These are phyloP conservation scores for Amphipoea lucens DNA, from an alignment of 2,888 invertebrate species.

Conservation along the genomic window DNA sequence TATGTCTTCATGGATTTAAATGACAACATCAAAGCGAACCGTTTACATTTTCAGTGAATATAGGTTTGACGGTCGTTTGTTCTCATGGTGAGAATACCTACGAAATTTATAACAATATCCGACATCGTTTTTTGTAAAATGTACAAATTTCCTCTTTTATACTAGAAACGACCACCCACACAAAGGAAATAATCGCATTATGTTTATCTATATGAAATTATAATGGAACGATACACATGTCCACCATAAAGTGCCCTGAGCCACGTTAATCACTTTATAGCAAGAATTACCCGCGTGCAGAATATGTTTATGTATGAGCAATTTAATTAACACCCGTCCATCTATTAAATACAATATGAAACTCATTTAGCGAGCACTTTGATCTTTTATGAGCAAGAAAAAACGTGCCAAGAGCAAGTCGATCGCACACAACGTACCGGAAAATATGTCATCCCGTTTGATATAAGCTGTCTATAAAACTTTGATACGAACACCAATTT, in stretches of 20 bases:
- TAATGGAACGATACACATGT: neutral
- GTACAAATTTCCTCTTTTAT: neutral
- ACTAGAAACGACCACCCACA: neutral
- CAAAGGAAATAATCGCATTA: neutral
- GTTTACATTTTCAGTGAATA: conserved; percentile 18
- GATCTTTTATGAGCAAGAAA: conserved; percentile 53
- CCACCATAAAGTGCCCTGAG: neutral
- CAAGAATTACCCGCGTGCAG: neutral
- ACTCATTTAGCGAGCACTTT: conserved; percentile 46
- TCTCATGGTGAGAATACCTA: neutral
- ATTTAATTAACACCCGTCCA: conserved; percentile 37
- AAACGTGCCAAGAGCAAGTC: conserved; percentile 61
- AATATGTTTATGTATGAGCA: conserved; percentile 26
- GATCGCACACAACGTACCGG: conserved; percentile 2
- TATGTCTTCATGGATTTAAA: conserved; percentile 16
- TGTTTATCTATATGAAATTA: conserved; percentile 16
- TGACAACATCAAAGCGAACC: conserved; percentile 43
- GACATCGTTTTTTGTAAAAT: neutral
- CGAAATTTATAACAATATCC: conserved; percentile 15
- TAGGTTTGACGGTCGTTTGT: neutral
- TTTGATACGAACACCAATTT: conserved; percentile 10
- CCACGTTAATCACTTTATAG: conserved; percentile 8
- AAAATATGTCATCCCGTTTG: conserved; percentile 23
- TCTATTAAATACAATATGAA: conserved; percentile 10
- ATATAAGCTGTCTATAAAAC: conserved; percentile 35